Percentiles rank a stretch among this genome's conserved stretches.
These are phyloP conservation scores for Ceratotherium simum DNA, from an alignment of 2,113 vertebrate species.

Conservation along the genomic window DNA sequence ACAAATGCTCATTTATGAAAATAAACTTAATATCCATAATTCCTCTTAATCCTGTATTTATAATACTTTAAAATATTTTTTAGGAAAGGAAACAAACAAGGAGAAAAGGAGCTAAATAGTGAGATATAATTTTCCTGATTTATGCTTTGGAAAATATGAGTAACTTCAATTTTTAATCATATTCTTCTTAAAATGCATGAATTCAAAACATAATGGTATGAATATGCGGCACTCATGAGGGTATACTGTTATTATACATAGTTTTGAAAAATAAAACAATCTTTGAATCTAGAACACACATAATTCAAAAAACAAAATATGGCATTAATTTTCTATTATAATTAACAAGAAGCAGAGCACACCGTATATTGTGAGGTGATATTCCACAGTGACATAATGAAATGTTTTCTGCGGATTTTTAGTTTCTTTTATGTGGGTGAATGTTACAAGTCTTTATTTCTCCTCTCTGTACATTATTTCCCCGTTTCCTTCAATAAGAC, in stretches of 20 bases:
- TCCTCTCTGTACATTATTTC: background rate
- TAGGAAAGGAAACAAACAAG: background rate
- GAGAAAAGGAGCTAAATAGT: constrained; percentile 20
- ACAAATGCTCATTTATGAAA: constrained; percentile 37
- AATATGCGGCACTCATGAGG: constrained; percentile 24
- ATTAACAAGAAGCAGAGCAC: constrained; percentile 45
- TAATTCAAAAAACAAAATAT: constrained; percentile 57
- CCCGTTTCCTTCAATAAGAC: constrained; percentile 54
- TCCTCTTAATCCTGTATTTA: constrained; percentile 25
- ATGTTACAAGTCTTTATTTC: background rate
- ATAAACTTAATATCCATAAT: constrained; percentile 24
- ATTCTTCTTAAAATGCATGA: constrained; percentile 58
- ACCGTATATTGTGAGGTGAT: background rate
- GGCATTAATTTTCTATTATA: constrained; percentile 59
- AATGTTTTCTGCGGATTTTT: constrained; percentile 64
- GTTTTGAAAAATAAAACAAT: constrained; percentile 55
- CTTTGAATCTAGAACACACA: constrained; percentile 59
- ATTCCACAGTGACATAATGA: constrained; percentile 46
- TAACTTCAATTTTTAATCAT: constrained; percentile 51
- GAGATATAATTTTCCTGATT: constrained; percentile 49
- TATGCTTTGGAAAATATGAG: constrained; percentile 51
- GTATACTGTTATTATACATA: constrained; percentile 51
- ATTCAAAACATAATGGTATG: constrained; percentile 61
- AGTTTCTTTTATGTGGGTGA: constrained; percentile 51
- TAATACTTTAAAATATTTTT: constrained; percentile 36